Conservation (phyloP, 2,888 invertebrate species). For the Plutella xylostella region DNA sequence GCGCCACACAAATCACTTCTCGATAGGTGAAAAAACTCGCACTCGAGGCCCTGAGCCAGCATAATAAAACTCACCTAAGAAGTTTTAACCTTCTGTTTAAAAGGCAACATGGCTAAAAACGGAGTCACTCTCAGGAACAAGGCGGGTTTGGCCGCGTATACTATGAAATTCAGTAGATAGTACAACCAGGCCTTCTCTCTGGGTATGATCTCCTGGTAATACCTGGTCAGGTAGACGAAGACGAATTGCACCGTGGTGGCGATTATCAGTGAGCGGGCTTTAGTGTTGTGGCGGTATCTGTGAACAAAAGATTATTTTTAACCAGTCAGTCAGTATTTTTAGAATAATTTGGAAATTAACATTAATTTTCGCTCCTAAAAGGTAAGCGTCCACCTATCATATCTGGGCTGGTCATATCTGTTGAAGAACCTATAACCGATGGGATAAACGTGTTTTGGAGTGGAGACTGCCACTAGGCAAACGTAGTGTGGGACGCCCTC, state of each 20-base stretch:
- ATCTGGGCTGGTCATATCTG: background rate
- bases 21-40: too few relatives aligned
- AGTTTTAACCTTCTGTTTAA: constrained; percentile 17
- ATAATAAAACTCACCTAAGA: constrained; percentile 15
- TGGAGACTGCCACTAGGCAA: too few relatives aligned
- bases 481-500: too few relatives aligned
- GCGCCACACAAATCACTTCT: background rate
- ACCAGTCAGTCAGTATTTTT: background rate
- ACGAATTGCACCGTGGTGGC: constrained; percentile 26
- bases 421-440: too few relatives aligned
- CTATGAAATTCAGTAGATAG: constrained; percentile 27
- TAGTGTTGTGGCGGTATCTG: constrained; percentile 54
- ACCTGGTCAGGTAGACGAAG: constrained; percentile 20
- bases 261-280: constrained; percentile 35
- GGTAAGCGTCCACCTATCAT: background rate
- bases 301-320: constrained; percentile 18
- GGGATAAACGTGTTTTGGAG: too few relatives aligned
- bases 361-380: background rate
- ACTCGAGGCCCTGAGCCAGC: too few relatives aligned
- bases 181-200: constrained; percentile 24
- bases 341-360: background rate
- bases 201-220: constrained; percentile 27
- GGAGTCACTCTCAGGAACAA: constrained; percentile 32
- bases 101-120: constrained; percentile 38
- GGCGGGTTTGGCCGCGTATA: constrained; percentile 30